phyloP scores from a whole-genome alignment of 2,113 vertebrate genomes.

The Ranitomeya imitator region DNA sequence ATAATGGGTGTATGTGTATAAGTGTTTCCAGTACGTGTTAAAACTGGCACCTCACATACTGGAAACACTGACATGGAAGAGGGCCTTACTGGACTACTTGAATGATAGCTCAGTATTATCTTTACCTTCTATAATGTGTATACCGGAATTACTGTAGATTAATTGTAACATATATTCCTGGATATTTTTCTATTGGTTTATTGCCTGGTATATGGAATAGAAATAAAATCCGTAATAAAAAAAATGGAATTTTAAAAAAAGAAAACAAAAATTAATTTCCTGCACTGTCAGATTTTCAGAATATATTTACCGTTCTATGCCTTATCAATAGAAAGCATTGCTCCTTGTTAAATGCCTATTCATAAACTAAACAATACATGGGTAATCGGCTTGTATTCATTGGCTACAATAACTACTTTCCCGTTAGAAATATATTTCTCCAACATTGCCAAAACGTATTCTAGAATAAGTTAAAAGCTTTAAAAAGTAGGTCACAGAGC shows the following conservation, averaged over 20 bases:
- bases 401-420: slow-evolving; percentile 17
- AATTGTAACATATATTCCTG: background rate
- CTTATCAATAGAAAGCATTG: background rate
- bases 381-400: background rate
- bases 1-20: no score
- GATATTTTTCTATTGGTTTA: background rate
- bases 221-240: background rate
- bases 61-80: no score
- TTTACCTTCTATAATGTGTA: background rate
- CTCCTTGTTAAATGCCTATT: slow-evolving; percentile 10
- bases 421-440: slow-evolving; percentile 29
- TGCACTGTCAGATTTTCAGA: background rate
- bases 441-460: slow-evolving; percentile 10
- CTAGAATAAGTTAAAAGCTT: slow-evolving; percentile 35
- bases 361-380: slow-evolving; percentile 12
- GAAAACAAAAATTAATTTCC: background rate
- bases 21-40: no score
- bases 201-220: background rate
- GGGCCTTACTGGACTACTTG: background rate
- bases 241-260: background rate
- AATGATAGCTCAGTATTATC: background rate
- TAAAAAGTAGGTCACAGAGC: slow-evolving; percentile 49
- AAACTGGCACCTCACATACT: no score
- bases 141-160: background rate
- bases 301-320: background rate